A percentile compares a stretch with the other conserved stretches of the same genome.
Conservation (phyloP, 2,888 invertebrate genomes). For the Apodemia duryi region DNA sequence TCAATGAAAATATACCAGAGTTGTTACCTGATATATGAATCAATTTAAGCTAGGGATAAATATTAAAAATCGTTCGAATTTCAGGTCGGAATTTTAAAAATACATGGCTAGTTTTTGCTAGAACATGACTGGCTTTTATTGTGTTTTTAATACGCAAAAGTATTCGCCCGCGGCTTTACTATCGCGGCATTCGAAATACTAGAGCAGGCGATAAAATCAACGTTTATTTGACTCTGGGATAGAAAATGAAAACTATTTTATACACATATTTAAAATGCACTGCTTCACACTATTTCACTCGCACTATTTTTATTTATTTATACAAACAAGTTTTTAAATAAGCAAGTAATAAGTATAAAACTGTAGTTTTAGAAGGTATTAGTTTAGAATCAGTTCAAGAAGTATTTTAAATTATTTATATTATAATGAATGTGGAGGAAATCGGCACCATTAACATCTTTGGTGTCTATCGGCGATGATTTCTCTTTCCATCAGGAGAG, state of each 20-base stretch:
- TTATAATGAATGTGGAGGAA: too few relatives aligned
- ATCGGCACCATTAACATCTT: too few relatives aligned
- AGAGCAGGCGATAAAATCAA: constrained; percentile 8
- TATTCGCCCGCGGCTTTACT: constrained; percentile 9
- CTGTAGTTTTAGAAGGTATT: too few relatives aligned
- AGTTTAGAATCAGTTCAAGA: too few relatives aligned
- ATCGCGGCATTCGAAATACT: constrained; percentile 13
- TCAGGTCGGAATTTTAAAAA: constrained; percentile 7
- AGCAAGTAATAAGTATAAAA: too few relatives aligned
- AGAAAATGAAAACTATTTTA: constrained; percentile 19
- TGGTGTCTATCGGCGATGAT: too few relatives aligned
- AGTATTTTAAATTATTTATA: too few relatives aligned
- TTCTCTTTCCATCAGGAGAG: too few relatives aligned
- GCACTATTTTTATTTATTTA: too few relatives aligned
- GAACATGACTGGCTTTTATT: constrained; percentile 9
- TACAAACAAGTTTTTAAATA: too few relatives aligned
- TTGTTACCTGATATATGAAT: constrained; percentile 1
- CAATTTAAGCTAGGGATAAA: background rate
- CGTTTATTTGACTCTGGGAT: constrained; percentile 14
- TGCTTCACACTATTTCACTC: too few relatives aligned
- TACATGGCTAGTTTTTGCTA: constrained; percentile 4
- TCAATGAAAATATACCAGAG: background rate
- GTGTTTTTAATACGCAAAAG: constrained; percentile 13
- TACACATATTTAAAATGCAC: constrained; percentile 1
- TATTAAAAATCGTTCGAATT: constrained; percentile 1